Evolutionary conservation across 1,140 invertebrate species (phyloP).

Genomic region (Pinna nobilis): DNA sequence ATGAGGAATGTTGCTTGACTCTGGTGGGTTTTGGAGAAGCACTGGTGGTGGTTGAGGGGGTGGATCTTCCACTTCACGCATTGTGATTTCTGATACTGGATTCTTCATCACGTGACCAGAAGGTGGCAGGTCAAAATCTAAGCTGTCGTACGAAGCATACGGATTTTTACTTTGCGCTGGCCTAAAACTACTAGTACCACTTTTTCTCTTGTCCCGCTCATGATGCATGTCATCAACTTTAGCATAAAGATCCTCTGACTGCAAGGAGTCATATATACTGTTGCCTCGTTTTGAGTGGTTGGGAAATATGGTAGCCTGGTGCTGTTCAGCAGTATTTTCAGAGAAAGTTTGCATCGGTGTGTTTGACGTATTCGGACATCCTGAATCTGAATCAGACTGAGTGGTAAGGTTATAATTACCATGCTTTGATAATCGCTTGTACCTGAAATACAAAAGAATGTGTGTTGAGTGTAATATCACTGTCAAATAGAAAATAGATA

Average conservation of each 20-base stretch:
- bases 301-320: too few species aligned
- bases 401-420: conserved; percentile 10
- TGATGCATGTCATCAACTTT: too few species aligned
- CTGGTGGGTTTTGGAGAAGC: conserved; percentile 14
- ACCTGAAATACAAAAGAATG: conserved; percentile 2
- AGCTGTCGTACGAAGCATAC: conserved; percentile 41
- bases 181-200: conserved; percentile 10
- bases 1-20: conserved; percentile 21
- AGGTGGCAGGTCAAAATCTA: conserved; percentile 34
- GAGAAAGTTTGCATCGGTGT: conserved; percentile 33
- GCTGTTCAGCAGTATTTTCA: neutral
- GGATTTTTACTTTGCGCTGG: conserved; percentile 30
- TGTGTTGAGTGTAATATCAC: too few species aligned
- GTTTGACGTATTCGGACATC: neutral
- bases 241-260: conserved; percentile 4
- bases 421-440: neutral
- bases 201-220: neutral
- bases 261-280: conserved; percentile 4
- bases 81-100: neutral
- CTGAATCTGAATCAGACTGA: conserved; percentile 13
- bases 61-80: neutral
- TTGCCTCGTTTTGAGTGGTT: conserved; percentile 18
- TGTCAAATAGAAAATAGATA: too few species aligned
- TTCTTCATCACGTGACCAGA: neutral
- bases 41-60: neutral